Evolutionary conservation across 2,113 vertebrate species (phyloP).

Genomic region (Genyomyrus donnyi): DNA sequence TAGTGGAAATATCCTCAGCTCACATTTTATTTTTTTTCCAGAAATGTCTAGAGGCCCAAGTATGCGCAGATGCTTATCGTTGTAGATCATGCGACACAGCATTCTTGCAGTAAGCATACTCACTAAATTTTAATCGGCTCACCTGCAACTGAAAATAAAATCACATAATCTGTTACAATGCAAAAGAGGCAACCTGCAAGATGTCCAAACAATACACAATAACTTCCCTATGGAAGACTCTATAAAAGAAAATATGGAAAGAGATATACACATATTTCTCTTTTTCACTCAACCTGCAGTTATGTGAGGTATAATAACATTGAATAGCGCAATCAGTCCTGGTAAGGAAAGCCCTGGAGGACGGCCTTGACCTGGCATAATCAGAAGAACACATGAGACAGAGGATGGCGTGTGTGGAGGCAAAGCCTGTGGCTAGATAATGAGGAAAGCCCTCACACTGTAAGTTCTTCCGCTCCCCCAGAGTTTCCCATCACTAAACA

Average conservation of each 20-base stretch:
- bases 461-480: background rate
- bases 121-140: background rate
- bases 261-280: background rate
- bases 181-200: background rate
- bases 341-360: background rate
- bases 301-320: background rate
- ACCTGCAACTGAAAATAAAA: background rate
- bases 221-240: background rate
- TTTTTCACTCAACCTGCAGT: background rate
- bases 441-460: background rate
- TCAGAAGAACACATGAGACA: background rate
- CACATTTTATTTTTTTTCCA: background rate
- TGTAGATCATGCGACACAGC: background rate
- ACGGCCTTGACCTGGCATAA: background rate
- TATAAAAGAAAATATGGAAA: background rate
- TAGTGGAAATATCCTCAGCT: background rate
- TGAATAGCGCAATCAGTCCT: background rate
- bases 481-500: background rate
- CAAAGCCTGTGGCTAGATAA: background rate
- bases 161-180: background rate
- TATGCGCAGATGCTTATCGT: background rate
- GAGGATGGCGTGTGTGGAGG: background rate
- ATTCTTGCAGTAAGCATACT: background rate
- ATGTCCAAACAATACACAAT: background rate
- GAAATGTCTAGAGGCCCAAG: background rate